Evolutionary conservation across 2,113 vertebrate genomes (phyloP), one percentile per base, ranked within the genome.

Genomic region (Enhydra lutris): DNA sequence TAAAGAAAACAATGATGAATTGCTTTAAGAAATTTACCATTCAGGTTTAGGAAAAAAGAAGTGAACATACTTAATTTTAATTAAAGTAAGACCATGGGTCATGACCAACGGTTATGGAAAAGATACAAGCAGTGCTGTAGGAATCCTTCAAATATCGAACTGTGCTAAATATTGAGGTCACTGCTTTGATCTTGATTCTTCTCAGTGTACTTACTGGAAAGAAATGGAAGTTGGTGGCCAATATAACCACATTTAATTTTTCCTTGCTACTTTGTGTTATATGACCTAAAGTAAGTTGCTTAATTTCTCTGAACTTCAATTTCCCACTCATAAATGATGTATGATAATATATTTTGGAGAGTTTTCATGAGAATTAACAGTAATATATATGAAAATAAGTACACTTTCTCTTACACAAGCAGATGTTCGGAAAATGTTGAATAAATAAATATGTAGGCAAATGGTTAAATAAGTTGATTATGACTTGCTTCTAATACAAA

Each of bases 111-210:
- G 7, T 13, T n/a, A 0, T 73, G 47, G 47, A 10, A 45, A 15
- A 1, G 7, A 45, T 20, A 24, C 1, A 50, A 74, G 17, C 10
- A 50, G 1, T 47, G 12, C 21, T 7, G 17, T 8, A 7, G 18
- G 39, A n/a, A 74, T 10, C 4, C 34, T 55, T 78, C 34, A 39
- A 74, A 59, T 69, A 13, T 14, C 6, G 8, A 55, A 10, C 18
- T 42, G 12, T 24, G 42, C 26, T 24, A n/a, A 61, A 11, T 12
- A 17, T n/a, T 65, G 34, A 87, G 23, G 47, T 52, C 20, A 31
- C 26, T 78, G 50, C 81, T 29, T 78, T 92, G 39, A 71, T 63
- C 7, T 92, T 26, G 34, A 69, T 59, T 84, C n/a, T 73, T 3
- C 20, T 45, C 17, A 6, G 39, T 34, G 13, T 34, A 74, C 29